Evolutionary conservation across 2,113 vertebrate genomes (phyloP).

Genomic region (Pteruthius melanotis): DNA sequence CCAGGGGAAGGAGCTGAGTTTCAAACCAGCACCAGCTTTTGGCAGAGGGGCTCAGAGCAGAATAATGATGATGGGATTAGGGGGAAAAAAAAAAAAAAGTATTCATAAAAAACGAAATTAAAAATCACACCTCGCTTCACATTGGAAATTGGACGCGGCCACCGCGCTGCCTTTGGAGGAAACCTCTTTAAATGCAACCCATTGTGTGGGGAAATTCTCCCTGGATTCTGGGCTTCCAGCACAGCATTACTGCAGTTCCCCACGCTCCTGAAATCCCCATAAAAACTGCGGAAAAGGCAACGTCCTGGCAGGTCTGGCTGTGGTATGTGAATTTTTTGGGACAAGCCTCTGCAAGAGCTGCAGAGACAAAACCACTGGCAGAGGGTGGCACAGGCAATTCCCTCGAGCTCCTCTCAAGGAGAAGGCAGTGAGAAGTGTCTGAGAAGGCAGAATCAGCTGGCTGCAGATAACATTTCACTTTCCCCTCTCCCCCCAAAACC

Average conservation of each 20-base stretch:
- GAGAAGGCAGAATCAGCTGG: background rate
- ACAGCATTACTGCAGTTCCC: background rate
- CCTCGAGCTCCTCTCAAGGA: background rate
- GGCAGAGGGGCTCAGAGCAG: background rate
- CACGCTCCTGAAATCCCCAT: background rate
- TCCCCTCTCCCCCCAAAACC: background rate
- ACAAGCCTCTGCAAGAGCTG: background rate
- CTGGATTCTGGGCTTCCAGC: background rate
- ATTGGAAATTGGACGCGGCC: constrained; percentile 2
- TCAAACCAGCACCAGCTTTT: background rate
- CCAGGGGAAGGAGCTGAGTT: background rate
- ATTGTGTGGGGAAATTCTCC: constrained; percentile 5
- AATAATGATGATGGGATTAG: constrained; percentile 12
- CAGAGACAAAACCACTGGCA: background rate
- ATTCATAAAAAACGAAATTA: constrained; percentile 28
- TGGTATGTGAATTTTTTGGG: background rate
- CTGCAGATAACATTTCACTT: background rate
- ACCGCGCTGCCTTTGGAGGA: background rate
- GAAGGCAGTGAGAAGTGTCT: too few relatives aligned
- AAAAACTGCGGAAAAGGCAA: background rate
- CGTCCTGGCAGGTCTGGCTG: background rate
- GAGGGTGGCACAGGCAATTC: background rate
- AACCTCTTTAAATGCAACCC: background rate
- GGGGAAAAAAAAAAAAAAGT: background rate
- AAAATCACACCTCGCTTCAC: constrained; percentile 42